Evolutionary conservation across 2,888 invertebrate genomes (phyloP).

Genomic region (Pollenia amentaria): DNA sequence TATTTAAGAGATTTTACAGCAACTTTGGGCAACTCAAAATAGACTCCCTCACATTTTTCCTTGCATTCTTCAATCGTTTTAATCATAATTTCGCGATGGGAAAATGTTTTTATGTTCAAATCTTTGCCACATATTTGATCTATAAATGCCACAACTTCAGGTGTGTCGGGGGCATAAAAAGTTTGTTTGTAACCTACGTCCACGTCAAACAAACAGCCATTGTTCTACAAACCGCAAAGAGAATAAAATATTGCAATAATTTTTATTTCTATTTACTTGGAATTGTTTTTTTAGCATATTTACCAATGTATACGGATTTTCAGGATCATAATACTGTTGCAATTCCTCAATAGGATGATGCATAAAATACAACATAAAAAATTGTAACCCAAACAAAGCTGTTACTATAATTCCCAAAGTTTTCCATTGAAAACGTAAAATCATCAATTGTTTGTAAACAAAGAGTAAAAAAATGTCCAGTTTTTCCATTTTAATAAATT

Average conservation of each 20-base stretch:
- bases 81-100: slow-evolving; percentile 64
- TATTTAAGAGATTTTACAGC: slow-evolving; percentile 39
- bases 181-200: slow-evolving; percentile 64
- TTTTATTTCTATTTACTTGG: not conserved
- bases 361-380: slow-evolving; percentile 77
- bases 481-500: slow-evolving; percentile 61
- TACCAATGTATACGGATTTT: slow-evolving; percentile 59
- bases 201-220: slow-evolving; percentile 66
- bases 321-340: slow-evolving; percentile 55
- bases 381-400: slow-evolving; percentile 74
- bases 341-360: slow-evolving; percentile 66
- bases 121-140: slow-evolving; percentile 64
- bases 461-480: slow-evolving; percentile 75
- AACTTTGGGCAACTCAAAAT: slow-evolving; percentile 48
- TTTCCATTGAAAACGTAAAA: slow-evolving; percentile 77
- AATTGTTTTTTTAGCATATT: not conserved
- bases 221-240: slow-evolving; percentile 35
- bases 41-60: slow-evolving; percentile 61
- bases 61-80: slow-evolving; percentile 70
- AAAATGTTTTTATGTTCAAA: slow-evolving; percentile 63
- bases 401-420: slow-evolving; percentile 74
- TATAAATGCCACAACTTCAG: slow-evolving; percentile 59
- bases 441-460: slow-evolving; percentile 79
- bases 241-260: not conserved
- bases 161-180: slow-evolving; percentile 67